Base-by-base conservation (phyloP, 1,140 invertebrate genomes). In the Araneus ventricosus region DNA sequence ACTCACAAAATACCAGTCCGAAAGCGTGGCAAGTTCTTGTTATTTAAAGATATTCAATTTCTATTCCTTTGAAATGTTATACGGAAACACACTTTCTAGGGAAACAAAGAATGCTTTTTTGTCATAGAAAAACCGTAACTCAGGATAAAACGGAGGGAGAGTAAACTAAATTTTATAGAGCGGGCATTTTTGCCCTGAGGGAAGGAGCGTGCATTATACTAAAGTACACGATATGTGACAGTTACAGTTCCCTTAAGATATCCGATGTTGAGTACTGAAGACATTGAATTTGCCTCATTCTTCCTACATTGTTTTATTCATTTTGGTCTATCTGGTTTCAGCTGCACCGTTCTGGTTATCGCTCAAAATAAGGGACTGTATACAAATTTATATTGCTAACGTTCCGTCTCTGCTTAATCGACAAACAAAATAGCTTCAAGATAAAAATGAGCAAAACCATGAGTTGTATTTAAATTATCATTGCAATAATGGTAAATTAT, bases 141-240 rank as follows among this genome's bases (percentile, higher is more conserved):
- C 34, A 30, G 27, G 30, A 75, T 75, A 75, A 75, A 75, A 75
- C 17, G 67, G 27, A 75, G 10, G 2, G 6, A 34, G 67, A 37
- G 67, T 20, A 75, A 75, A 75, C 30, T 27, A n/a, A 67, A 75
- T 75, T 75, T 75, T 34, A 75, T 34, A 34, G 27, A 17, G 30
- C 17, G 67, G 67, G 27, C 67, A 30, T 75, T 75, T 34, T 34
- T 20, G 17, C 67, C 67, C 67, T 34, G 17, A 30, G 34, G 67
- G 67, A 34, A 20, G 5, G 5, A 30, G 0, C 30, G 34, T 75
- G 34, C 3, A 30, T 75, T 75, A 37, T 75, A 37, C 67, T 75
- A 17, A 34, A 75, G 30, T 34, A 75, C 67, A 75, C 30, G 67
- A 75, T 75, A 75, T 37, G 34, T 75, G 67, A 75, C 67, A 75